These are phyloP conservation scores for Lipophrys pholis DNA, from an alignment of 2,113 vertebrate genomes.

Conservation along the genomic window DNA sequence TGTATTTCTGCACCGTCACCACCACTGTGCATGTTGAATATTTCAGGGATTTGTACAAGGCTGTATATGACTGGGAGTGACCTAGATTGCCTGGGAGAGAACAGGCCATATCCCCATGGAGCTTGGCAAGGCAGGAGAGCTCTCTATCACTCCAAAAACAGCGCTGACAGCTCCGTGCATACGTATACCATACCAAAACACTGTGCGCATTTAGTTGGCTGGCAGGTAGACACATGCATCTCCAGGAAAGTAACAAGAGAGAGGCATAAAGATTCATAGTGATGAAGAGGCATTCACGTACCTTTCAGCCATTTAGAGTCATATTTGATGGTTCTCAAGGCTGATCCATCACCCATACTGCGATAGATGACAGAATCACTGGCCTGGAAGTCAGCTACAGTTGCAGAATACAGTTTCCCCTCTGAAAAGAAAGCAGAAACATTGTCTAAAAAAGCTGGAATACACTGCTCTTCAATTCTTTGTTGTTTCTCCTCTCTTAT, in stretches of 20 bases:
- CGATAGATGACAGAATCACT: slow-evolving; percentile 99
- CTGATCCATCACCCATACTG: slow-evolving; percentile 98
- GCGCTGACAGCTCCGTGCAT: slow-evolving; percentile 50
- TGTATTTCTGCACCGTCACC: slow-evolving; percentile 77
- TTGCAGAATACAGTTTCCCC: slow-evolving; percentile 97
- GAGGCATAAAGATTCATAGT: slow-evolving; percentile 13
- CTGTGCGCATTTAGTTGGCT: slow-evolving; percentile 27
- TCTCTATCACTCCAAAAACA: slow-evolving; percentile 46
- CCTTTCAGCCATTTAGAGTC: slow-evolving; percentile 99
- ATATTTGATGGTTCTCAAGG: slow-evolving; percentile 97
- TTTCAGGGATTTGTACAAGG: slow-evolving; percentile 79
- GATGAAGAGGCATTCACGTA: slow-evolving; percentile 66
- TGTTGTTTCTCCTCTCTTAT: slow-evolving; percentile 50
- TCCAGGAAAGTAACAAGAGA: not conserved
- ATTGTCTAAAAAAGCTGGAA: slow-evolving; percentile 7
- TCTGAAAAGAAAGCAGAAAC: slow-evolving; percentile 80
- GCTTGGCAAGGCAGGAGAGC: slow-evolving; percentile 50
- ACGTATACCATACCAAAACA: slow-evolving; percentile 29
- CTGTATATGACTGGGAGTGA: slow-evolving; percentile 77
- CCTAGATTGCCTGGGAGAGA: slow-evolving; percentile 81
- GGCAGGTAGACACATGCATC: slow-evolving; percentile 47
- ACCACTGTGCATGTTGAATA: slow-evolving; percentile 76
- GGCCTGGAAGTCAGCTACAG: slow-evolving; percentile 98
- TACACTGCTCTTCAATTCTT: slow-evolving; percentile 11
- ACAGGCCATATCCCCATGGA: slow-evolving; percentile 68